Evolutionary conservation across 1,140 invertebrate genomes (phyloP).

Genomic region (Zaprionus gabonicus): DNA sequence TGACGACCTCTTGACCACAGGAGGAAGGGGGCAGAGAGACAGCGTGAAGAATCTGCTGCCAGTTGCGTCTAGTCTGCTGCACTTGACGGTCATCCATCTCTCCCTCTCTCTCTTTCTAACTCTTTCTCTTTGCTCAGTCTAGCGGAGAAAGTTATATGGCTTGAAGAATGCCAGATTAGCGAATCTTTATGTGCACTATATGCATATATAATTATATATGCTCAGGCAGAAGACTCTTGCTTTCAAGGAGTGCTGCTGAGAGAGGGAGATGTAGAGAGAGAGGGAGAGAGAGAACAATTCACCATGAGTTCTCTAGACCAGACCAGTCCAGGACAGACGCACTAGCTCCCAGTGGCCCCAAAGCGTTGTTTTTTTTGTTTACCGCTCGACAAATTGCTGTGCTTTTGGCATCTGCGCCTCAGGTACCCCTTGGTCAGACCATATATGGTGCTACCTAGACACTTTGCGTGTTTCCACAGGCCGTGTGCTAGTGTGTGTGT

Average conservation of each 20-base stretch:
- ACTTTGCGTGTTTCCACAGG: conserved; percentile 64
- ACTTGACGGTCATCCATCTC: neutral
- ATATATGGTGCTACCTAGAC: conserved; percentile 74
- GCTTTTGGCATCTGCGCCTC: conserved; percentile 75
- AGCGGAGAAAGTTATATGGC: conserved; percentile 59
- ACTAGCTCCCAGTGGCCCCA: conserved; percentile 54
- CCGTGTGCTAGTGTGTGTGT: conserved; percentile 38
- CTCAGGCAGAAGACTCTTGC: neutral
- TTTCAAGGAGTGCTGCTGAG: neutral
- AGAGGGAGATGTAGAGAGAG: too few species aligned
- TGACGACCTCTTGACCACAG: conserved; percentile 67
- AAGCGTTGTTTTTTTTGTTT: conserved; percentile 67
- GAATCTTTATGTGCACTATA: neutral
- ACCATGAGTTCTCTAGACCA: conserved; percentile 18
- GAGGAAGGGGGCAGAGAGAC: conserved; percentile 9
- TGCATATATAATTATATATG: conserved; percentile 1
- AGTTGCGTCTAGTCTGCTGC: conserved; percentile 40
- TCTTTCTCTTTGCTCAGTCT: neutral
- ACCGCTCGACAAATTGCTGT: conserved; percentile 78
- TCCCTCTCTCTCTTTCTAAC: conserved; percentile 1
- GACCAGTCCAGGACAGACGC: conserved; percentile 48
- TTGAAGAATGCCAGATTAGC: neutral
- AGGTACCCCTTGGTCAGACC: conserved; percentile 48
- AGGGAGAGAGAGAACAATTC: conserved; percentile 21
- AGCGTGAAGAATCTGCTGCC: conserved; percentile 53